phyloP scores from a whole-genome alignment of 2,888 invertebrate species.

The Panopea generosa region DNA sequence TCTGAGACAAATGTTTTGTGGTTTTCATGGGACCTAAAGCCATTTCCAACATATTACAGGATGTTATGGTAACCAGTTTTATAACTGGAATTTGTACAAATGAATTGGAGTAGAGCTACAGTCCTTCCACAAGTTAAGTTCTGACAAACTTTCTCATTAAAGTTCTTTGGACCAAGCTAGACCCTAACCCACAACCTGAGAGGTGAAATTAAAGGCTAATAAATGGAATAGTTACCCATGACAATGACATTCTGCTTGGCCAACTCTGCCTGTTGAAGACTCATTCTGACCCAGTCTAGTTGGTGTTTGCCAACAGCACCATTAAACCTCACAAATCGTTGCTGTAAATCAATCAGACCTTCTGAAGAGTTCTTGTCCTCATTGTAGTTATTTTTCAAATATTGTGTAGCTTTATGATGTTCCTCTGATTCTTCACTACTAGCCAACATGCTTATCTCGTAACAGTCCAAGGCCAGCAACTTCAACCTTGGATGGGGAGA shows the following conservation, averaged over 20 bases:
- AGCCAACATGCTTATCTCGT: slow-evolving; percentile 83
- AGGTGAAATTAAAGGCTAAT: too few relatives aligned
- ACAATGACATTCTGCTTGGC: slow-evolving; percentile 82
- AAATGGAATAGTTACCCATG: slow-evolving; percentile 82
- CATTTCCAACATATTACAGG: too few relatives aligned
- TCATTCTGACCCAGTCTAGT: slow-evolving; percentile 81
- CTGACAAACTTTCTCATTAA: too few relatives aligned
- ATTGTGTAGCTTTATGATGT: slow-evolving; percentile 71
- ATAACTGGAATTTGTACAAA: too few relatives aligned
- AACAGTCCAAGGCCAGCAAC: slow-evolving; percentile 83
- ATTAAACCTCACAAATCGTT: slow-evolving; percentile 83
- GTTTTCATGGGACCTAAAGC: too few relatives aligned
- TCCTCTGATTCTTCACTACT: slow-evolving; percentile 66
- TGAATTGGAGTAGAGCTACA: too few relatives aligned
- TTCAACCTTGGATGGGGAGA: slow-evolving; percentile 74
- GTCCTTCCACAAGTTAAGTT: too few relatives aligned
- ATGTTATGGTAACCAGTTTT: too few relatives aligned
- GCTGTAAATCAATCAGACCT: slow-evolving; percentile 74
- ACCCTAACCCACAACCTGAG: too few relatives aligned
- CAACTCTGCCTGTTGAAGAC: slow-evolving; percentile 76
- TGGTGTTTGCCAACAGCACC: slow-evolving; percentile 83
- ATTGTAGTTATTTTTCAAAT: slow-evolving; percentile 79
- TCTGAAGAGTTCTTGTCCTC: slow-evolving; percentile 76
- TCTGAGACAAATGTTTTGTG: too few relatives aligned
- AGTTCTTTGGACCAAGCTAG: too few relatives aligned